These are phyloP conservation scores for Semicossyphus pulcher DNA, from an alignment of 2,113 vertebrate species.

Conservation along the genomic window DNA sequence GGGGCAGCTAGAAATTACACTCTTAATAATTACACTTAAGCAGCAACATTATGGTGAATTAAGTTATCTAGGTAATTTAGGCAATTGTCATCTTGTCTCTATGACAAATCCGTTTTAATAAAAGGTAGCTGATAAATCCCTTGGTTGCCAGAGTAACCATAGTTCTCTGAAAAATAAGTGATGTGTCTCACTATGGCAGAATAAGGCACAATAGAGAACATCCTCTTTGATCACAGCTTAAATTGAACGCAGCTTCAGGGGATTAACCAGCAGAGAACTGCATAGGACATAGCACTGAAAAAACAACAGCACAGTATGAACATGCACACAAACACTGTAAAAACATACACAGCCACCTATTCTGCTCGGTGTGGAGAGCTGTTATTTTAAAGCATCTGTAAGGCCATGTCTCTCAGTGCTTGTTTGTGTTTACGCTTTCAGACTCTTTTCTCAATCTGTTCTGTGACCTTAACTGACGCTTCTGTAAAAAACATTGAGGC, in stretches of 20 bases:
- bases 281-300: background rate
- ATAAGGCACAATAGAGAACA: background rate
- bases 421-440: background rate
- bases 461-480: background rate
- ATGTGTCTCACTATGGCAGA: background rate
- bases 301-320: background rate
- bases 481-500: background rate
- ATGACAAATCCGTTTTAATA: too few relatives aligned
- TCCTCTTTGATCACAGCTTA: slow-evolving; percentile 2
- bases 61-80: too few relatives aligned
- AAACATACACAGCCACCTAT: background rate
- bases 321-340: slow-evolving; percentile 13
- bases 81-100: too few relatives aligned
- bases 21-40: too few relatives aligned
- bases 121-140: too few relatives aligned
- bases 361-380: background rate
- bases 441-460: background rate
- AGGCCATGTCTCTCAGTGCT: background rate
- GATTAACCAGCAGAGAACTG: background rate
- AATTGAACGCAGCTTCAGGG: background rate
- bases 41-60: too few relatives aligned
- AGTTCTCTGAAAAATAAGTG: background rate
- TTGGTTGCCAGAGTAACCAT: background rate
- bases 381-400: background rate
- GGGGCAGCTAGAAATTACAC: too few relatives aligned